Percentiles rank a stretch among this genome's conserved stretches.
Conservation (phyloP, 1,140 invertebrate genomes). For the Drosophila nannoptera region DNA sequence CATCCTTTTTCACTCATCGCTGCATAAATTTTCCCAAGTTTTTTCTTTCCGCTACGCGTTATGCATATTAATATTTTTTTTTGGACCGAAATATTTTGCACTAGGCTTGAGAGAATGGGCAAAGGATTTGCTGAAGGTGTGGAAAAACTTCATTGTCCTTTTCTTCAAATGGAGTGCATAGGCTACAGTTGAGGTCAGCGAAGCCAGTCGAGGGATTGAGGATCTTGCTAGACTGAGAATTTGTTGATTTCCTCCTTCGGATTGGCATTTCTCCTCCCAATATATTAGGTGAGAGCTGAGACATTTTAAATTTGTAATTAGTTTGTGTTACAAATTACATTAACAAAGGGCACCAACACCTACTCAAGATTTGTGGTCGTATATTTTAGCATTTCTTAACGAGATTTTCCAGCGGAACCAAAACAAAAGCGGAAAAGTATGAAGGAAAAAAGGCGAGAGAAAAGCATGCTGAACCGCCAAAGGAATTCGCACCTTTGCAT, state of each 20-base stretch:
- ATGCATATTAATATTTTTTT: constrained; percentile 69
- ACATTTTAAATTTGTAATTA: constrained; percentile 71
- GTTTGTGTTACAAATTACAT: constrained; percentile 73
- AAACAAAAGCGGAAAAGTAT: constrained; percentile 45
- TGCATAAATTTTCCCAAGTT: constrained; percentile 72
- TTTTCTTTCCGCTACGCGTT: constrained; percentile 69
- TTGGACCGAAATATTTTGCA: constrained; percentile 17
- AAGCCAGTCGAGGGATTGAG: too few species aligned
- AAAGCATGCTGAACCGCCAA: constrained; percentile 27
- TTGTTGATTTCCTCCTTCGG: too few species aligned
- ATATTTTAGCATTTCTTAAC: constrained; percentile 76
- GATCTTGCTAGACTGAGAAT: too few species aligned
- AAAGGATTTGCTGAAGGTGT: too few species aligned
- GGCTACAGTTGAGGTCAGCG: too few species aligned
- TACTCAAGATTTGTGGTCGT: constrained; percentile 63
- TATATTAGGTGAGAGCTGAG: neutral
- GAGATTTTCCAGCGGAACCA: constrained; percentile 48
- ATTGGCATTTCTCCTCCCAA: too few species aligned
- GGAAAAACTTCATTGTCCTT: too few species aligned
- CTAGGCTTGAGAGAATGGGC: constrained; percentile 20
- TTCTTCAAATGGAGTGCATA: too few species aligned
- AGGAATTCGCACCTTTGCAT: constrained; percentile 74
- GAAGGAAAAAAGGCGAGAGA: neutral
- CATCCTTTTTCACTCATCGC: constrained; percentile 77
- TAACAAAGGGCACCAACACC: constrained; percentile 48